Base-by-base conservation (phyloP, 2,888 invertebrate genomes). In the Ptychoptera contaminata region DNA sequence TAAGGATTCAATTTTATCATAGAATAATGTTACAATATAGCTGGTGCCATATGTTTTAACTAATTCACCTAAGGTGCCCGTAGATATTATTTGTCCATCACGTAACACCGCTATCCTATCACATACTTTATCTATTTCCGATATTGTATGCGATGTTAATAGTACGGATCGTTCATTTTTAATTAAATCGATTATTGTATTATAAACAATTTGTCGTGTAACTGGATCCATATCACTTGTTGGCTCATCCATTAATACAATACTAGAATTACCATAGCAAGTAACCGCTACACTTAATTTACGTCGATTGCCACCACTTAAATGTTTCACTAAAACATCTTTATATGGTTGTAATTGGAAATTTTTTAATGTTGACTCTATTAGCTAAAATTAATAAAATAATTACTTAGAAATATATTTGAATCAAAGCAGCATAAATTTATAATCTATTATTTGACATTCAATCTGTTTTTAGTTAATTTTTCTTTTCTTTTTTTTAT, bases 201-300 rank as follows among this genome's bases (percentile, higher is more conserved):
- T 57, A 47, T 66, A 66, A 8, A 66, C 62, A 44, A 65, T 54
- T 2, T 59, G 55, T 14, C 66, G 54, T 2, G 65, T 66, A 2
- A 68, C 62, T 7, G 81, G 80, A 67, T 82, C 81, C 47, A 81
- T 77, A 7, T 80, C 81, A 45, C 74, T 76, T 0, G 80, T 80
- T 1, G 82, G 84, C 57, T 84, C 84, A 58, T 85, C 84, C 58
- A 87, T 66, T 41, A 86, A 69, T 12, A 85, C 75, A 23, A 82
- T 69, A 16, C 72, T 69, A 1, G 82, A 81, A 55, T 75, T 72
- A 34, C 82, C 84, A 45, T 86, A 77, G 16, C 87, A 68, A 1
- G 82, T 75, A 46, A 84, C 73, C 1, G 85, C 85, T 31, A 84
- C 78, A 32, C 79, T 80, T 29, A 87, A 61, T 56, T 86, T 84